These are phyloP conservation scores for Halictus rubicundus DNA, from an alignment of 1,140 invertebrate species.

Conservation along the genomic window DNA sequence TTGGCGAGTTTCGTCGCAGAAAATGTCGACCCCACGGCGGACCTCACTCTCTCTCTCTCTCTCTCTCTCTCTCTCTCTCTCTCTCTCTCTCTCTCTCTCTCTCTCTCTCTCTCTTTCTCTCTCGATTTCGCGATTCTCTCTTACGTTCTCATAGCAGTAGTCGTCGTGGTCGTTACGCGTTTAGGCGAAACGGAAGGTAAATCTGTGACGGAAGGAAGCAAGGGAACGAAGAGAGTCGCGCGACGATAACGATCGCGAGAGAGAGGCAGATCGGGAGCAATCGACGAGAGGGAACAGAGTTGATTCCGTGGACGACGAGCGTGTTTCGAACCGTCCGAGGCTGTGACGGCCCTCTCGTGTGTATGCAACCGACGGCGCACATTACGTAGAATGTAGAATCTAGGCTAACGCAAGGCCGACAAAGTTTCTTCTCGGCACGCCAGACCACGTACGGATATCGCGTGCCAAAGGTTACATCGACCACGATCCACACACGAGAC, in stretches of 20 bases:
- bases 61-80: background rate
- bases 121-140: background rate
- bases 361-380: conserved; percentile 30
- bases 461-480: conserved; percentile 77
- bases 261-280: too few relatives aligned
- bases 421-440: conserved; percentile 62
- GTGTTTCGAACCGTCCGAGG: background rate
- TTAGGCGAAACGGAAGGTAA: too few relatives aligned
- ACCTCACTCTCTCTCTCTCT: too few relatives aligned
- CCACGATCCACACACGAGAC: conserved; percentile 38
- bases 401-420: conserved; percentile 46
- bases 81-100: too few relatives aligned
- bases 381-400: conserved; percentile 31
- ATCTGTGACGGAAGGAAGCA: too few relatives aligned
- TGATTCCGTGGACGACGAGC: background rate
- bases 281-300: background rate
- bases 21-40: background rate
- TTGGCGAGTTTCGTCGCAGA: background rate
- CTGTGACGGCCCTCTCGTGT: conserved; percentile 17
- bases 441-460: conserved; percentile 65
- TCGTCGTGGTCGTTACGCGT: too few relatives aligned
- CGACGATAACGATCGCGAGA: too few relatives aligned
- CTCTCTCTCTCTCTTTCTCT: too few relatives aligned
- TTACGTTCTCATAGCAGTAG: too few relatives aligned
- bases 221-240: too few relatives aligned